Evolutionary conservation across 2,113 vertebrate species (phyloP).

Genomic region (Grus americana): DNA sequence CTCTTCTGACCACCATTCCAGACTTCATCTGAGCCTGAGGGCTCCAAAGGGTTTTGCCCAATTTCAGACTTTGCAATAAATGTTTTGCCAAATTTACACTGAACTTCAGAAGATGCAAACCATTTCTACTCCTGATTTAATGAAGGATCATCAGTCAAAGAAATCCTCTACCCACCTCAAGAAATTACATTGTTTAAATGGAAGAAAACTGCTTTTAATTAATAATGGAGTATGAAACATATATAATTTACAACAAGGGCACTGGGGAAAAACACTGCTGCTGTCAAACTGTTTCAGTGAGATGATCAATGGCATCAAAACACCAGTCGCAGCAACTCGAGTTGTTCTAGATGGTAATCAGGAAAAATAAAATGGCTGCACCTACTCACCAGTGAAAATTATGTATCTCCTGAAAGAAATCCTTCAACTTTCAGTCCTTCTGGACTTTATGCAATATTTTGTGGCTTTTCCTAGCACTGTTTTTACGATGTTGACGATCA

Average conservation of each 20-base stretch:
- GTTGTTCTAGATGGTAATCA: neutral
- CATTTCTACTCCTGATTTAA: neutral
- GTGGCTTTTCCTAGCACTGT: conserved; percentile 16
- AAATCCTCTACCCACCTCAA: conserved; percentile 1
- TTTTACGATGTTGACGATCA: neutral
- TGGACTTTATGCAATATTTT: neutral
- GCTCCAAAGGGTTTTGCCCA: neutral
- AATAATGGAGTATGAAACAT: neutral
- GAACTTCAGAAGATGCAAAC: neutral
- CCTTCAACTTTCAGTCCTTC: neutral
- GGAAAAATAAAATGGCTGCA: neutral
- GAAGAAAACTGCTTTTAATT: neutral
- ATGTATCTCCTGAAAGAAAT: neutral
- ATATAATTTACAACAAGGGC: neutral
- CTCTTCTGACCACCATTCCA: neutral
- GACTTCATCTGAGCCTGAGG: neutral
- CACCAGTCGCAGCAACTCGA: neutral
- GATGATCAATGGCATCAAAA: neutral
- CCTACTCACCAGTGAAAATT: conserved; percentile 9
- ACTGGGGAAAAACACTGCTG: neutral
- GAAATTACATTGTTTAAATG: neutral
- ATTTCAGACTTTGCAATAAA: neutral
- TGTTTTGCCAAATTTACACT: neutral
- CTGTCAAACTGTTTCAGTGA: neutral
- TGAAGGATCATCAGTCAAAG: neutral